Percentiles rank a stretch among this genome's conserved stretches.
These are phyloP conservation scores for Centroberyx gerrardi DNA, from an alignment of 2,797 vertebrate species.

Conservation along the genomic window DNA sequence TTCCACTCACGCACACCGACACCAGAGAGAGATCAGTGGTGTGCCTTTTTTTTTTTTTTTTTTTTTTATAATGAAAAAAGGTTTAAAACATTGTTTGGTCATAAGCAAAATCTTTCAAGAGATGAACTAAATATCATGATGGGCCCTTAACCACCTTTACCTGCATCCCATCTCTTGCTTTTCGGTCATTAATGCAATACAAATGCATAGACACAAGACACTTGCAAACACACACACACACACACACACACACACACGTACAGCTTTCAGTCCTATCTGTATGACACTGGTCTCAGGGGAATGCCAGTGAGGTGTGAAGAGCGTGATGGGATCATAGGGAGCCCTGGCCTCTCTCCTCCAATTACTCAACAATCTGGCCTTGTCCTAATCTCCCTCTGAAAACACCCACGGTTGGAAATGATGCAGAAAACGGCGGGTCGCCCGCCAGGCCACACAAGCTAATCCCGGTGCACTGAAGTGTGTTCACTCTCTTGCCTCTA, in stretches of 20 bases:
- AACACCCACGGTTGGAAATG: constrained; percentile 72
- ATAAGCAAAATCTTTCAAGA: neutral
- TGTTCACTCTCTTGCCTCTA: constrained; percentile 65
- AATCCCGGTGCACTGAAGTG: constrained; percentile 73
- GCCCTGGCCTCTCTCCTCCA: constrained; percentile 70
- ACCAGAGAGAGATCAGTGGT: neutral
- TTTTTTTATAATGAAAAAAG: neutral
- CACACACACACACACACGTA: constrained; percentile 17
- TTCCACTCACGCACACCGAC: constrained; percentile 24
- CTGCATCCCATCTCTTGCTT: neutral
- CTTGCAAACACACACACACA: constrained; percentile 17
- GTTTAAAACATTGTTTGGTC: neutral
- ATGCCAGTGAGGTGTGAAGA: constrained; percentile 75
- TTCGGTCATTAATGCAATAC: constrained; percentile 6
- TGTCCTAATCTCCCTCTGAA: constrained; percentile 77
- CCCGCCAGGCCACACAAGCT: constrained; percentile 69
- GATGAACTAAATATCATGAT: neutral
- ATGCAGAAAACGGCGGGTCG: constrained; percentile 78
- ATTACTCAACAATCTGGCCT: constrained; percentile 77
- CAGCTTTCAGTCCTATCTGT: constrained; percentile 43
- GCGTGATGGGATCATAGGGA: constrained; percentile 78
- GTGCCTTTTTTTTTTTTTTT: neutral
- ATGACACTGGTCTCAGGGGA: constrained; percentile 61
- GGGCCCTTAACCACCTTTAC: neutral
- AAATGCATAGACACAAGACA: constrained; percentile 14